Evolutionary conservation across 2,113 vertebrate genomes (phyloP).

Genomic region (Potamarius usumacintae): DNA sequence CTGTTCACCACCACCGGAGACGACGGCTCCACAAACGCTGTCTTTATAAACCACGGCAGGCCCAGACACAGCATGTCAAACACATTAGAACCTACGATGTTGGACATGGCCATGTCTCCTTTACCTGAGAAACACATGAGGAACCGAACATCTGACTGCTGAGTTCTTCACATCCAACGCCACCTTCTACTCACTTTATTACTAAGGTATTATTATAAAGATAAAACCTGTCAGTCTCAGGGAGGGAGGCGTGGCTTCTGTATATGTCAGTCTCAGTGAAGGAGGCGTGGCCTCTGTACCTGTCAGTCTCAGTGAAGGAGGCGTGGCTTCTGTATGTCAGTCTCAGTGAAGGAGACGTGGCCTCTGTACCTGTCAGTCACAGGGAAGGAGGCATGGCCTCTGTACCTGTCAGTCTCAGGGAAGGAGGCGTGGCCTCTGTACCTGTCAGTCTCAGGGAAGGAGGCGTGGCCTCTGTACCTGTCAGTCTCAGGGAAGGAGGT

Average conservation of each 20-base stretch:
- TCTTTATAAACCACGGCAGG: constrained; percentile 94
- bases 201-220: not conserved
- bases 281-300: not conserved
- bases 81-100: constrained; percentile 96
- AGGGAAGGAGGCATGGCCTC: not conserved
- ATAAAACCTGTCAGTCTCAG: not conserved
- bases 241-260: not conserved
- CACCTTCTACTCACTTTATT: not conserved
- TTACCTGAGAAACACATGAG: constrained; percentile 75
- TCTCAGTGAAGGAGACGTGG: not conserved
- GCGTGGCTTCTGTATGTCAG: not conserved
- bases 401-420: not conserved
- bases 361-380: not conserved
- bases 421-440: not conserved
- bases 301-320: not conserved
- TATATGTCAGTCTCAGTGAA: not conserved
- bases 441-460: not conserved
- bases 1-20: constrained; percentile 88
- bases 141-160: not conserved
- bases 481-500: not conserved
- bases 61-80: constrained; percentile 96
- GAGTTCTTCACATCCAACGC: too few species aligned
- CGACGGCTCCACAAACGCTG: constrained; percentile 81
- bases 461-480: not conserved
- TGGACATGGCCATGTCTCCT: constrained; percentile 98